phyloP scores from a whole-genome alignment of 2,113 vertebrate genomes.

The Sorex araneus region DNA sequence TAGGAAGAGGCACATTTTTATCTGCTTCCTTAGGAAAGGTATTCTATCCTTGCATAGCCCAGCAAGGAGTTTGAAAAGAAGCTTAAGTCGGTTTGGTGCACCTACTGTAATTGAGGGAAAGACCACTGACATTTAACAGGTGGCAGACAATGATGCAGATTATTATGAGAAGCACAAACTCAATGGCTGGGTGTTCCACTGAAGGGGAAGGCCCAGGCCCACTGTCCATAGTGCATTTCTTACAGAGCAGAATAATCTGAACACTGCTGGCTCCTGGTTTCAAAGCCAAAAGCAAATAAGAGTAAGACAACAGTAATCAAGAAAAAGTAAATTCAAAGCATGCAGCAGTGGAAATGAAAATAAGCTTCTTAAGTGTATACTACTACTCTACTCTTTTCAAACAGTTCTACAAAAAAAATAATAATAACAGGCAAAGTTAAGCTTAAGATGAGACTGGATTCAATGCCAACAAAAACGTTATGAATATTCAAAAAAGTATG shows the following conservation, averaged over 20 bases:
- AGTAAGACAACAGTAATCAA: background rate
- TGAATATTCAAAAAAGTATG: conserved; percentile 67
- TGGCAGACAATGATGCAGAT: background rate
- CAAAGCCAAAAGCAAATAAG: conserved; percentile 6
- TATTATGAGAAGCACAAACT: too few relatives aligned
- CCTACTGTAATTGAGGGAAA: background rate
- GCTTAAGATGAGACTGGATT: conserved; percentile 4
- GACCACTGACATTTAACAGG: background rate
- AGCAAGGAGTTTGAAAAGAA: background rate
- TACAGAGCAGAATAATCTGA: background rate
- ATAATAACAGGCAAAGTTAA: background rate
- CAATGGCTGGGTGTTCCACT: too few relatives aligned
- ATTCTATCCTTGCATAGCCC: background rate
- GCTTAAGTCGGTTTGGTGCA: background rate
- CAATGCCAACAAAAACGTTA: conserved; percentile 57
- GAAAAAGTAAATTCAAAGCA: background rate
- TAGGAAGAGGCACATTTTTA: background rate
- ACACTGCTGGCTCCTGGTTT: background rate
- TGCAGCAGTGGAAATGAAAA: background rate
- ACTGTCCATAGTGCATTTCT: background rate
- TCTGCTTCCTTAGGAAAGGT: background rate
- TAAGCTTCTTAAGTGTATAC: background rate
- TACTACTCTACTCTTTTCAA: conserved; percentile 29
- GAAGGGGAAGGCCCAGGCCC: background rate
- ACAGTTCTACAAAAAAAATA: background rate